These are phyloP conservation scores for Leptinotarsa haldemani DNA, from an alignment of 2,888 invertebrate species.

Conservation along the genomic window DNA sequence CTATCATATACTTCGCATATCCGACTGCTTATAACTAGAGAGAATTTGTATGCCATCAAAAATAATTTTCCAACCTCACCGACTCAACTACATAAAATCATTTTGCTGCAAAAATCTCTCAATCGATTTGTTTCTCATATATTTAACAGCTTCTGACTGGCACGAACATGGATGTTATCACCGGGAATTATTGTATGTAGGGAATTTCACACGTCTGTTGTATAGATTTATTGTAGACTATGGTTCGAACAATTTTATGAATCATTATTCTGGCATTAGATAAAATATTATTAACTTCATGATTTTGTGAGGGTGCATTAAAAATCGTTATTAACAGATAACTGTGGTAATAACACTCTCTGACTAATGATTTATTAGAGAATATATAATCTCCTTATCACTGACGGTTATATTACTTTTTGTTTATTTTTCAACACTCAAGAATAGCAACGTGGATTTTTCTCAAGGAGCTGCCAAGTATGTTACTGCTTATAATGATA, in stretches of 20 bases:
- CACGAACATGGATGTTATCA: background rate
- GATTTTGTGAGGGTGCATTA: background rate
- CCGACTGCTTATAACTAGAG: background rate
- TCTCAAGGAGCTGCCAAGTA: too few relatives aligned
- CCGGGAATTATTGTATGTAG: background rate
- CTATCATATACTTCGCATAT: too few relatives aligned
- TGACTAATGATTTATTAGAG: background rate
- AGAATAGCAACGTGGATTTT: too few relatives aligned
- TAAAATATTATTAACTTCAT: background rate
- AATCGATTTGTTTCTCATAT: background rate
- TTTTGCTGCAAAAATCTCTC: background rate
- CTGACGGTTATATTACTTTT: too few relatives aligned
- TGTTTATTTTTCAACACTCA: too few relatives aligned
- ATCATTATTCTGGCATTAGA: background rate
- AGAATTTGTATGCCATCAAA: background rate
- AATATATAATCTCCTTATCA: background rate
- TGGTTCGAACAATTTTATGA: background rate
- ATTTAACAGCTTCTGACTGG: conserved; percentile 8
- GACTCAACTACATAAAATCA: background rate
- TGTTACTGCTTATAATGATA: too few relatives aligned
- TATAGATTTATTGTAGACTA: background rate
- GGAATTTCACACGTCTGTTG: background rate
- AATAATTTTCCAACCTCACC: background rate
- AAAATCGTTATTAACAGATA: conserved; percentile 1
- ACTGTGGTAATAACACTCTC: background rate